phyloP scores from a whole-genome alignment of 2,888 invertebrate species.

The Lottia gigantea region DNA sequence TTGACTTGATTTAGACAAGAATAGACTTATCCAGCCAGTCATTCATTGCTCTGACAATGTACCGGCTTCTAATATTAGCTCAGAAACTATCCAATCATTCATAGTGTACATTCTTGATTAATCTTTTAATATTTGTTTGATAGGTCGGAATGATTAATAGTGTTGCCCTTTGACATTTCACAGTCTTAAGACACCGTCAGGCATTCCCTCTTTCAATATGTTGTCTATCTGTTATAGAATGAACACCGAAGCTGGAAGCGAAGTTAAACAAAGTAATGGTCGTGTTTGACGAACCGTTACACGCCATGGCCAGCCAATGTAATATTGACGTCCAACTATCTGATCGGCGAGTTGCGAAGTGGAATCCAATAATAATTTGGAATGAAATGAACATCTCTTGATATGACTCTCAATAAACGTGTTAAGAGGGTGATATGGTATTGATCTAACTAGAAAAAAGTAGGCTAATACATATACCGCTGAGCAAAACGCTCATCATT shows the following conservation, averaged over 20 bases:
- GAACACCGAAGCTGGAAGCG: neutral
- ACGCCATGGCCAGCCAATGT: neutral
- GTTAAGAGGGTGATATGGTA: no score
- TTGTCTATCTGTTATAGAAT: neutral
- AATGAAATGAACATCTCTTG: no score
- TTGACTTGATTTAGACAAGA: no score
- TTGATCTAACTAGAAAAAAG: no score
- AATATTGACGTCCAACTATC: neutral
- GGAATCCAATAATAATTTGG: no score
- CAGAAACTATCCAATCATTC: neutral
- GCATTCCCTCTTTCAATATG: constrained; percentile 2
- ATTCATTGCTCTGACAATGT: neutral
- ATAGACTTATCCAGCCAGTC: no score
- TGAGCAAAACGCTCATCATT: no score
- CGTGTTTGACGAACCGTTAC: constrained; percentile 1
- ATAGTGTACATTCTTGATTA: constrained; percentile 3
- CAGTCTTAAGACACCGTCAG: neutral
- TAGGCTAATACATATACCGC: no score
- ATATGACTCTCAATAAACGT: no score
- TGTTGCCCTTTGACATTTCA: neutral
- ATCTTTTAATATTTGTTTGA: constrained; percentile 6
- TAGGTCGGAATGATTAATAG: constrained; percentile 8
- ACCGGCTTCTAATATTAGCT: neutral
- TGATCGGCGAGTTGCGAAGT: no score
- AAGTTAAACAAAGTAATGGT: constrained; percentile 7